Conservation (phyloP, 2,113 vertebrate species). For the Oryzias melastigma region DNA sequence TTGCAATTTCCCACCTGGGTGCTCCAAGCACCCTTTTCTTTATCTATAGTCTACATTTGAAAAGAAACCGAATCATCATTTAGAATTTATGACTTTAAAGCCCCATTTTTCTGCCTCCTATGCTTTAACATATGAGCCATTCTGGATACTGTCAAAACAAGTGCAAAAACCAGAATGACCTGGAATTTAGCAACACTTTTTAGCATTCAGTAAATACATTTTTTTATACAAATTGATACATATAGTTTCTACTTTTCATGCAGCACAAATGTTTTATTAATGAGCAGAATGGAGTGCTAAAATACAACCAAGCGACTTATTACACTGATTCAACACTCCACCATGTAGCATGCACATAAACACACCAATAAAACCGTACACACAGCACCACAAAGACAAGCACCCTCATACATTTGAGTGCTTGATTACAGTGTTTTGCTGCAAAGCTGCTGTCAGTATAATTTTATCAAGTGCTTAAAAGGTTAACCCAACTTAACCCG, state of each 20-base stretch:
- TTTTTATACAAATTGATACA: neutral
- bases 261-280: neutral
- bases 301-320: neutral
- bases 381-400: constrained; percentile 6
- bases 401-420: constrained; percentile 14
- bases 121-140: too few relatives aligned
- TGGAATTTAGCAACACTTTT: neutral
- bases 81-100: too few relatives aligned
- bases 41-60: too few relatives aligned
- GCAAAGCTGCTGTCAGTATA: constrained; percentile 23
- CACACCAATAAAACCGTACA: neutral
- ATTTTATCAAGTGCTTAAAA: constrained; percentile 41
- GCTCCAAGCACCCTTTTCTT: too few relatives aligned
- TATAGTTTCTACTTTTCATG: neutral
- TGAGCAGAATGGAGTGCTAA: neutral
- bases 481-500: constrained; percentile 17
- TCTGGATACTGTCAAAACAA: too few relatives aligned
- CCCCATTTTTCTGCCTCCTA: too few relatives aligned
- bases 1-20: too few relatives aligned
- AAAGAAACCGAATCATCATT: too few relatives aligned
- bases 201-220: neutral
- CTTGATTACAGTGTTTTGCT: constrained; percentile 36
- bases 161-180: neutral
- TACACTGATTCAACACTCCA: neutral
- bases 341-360: constrained; percentile 1